Evolutionary conservation across 2,113 vertebrate species (phyloP), one percentile per base, ranked within the genome.

Genomic region (Corvus hawaiiensis): DNA sequence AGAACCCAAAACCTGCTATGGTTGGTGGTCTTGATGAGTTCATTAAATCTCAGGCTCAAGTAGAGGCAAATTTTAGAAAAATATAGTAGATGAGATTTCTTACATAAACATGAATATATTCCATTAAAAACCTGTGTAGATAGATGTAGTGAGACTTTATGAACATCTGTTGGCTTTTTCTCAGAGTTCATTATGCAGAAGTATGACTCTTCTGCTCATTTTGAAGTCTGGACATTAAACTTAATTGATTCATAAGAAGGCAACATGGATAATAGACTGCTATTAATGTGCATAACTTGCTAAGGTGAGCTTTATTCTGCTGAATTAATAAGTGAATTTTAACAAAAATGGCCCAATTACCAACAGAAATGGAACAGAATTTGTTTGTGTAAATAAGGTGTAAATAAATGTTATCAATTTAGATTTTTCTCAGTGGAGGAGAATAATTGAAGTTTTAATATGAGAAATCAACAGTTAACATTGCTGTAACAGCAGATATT

Each of bases 201-300:
- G 76, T 91, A 44, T 73, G 74, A 86, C 58, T 93, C 48, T 89
- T 81, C 58, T 92, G 88, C 79, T 95, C 92, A 69, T 93, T 94
- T 95, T 69, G 61, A 73, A 90, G 32, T 92, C 88, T 92, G 83
- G 68, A 90, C 58, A 54, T 94, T 84, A 90, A 46, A 39, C 30
- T 90, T 94, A 87, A 93, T 88, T 88, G 85, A 86, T 93, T 95
- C 78, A 64, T 94, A 79, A 91, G 90, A 69, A 80, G 49, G 54
- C 0, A 2, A 79, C 41, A 41, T 64, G 74, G 54, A 49, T 91
- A 93, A 91, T 62, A 84, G 48, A 44, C 51, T 89, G 75, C 89
- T 94, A 58, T 73, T 84, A 93, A 87, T 91, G 44, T 91, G 74
- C 71, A 90, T 87, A 85, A 76, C 67, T 93, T 82, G 76, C 21